Evolutionary conservation across 1,140 invertebrate genomes (phyloP), one percentile per base, ranked within the genome.

Genomic region (Scaptodrosophila lebanonensis): DNA sequence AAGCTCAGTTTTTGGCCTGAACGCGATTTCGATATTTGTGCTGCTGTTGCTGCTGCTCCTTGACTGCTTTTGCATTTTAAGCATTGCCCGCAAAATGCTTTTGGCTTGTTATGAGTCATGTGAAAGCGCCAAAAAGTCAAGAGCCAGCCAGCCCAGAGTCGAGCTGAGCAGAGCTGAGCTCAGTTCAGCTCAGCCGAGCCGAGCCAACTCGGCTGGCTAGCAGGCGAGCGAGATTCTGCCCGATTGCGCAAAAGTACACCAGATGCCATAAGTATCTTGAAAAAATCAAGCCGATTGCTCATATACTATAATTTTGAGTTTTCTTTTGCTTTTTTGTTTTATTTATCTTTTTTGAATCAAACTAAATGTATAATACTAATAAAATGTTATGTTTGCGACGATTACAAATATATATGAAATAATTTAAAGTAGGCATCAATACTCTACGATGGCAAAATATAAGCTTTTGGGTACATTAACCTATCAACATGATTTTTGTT

Each of bases 31-130:
- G 32, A 62, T 62, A 27, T 50, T 57, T 57, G 52, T 44, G 57
- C 17, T 49, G 49, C 13, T 62, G 33, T 47, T 44, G 51, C 45
- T 40, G 59, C 51, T 66, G 30, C 52, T 56, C 65, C 60, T 45
- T 58, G n/a, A n/a, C n/a, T 52, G 71, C 51, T 63, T 77, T 53
- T 63, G 63, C 66, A 76, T 75, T 68, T 68, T 50, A 57, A 65
- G 65, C 60, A 48, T 60, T 62, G 52, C 54, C 49, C 49, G 48
- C 66, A 62, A 76, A 76, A 64, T 39, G 73, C 67, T 68, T 64
- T 73, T 64, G 61, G 68, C 66, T 51, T 65, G 61, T 82, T 70
- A 79, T 82, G 75, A 79, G 75, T 82, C 75, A 79, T 79, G 75
- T 79, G 75, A 82, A 79, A 79, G 73, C 73, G 69, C 52, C 56